Percentiles rank a stretch among this genome's conserved stretches.
Evolutionary conservation across 2,113 vertebrate species (phyloP).

Genomic region (Phodopus roborovskii): DNA sequence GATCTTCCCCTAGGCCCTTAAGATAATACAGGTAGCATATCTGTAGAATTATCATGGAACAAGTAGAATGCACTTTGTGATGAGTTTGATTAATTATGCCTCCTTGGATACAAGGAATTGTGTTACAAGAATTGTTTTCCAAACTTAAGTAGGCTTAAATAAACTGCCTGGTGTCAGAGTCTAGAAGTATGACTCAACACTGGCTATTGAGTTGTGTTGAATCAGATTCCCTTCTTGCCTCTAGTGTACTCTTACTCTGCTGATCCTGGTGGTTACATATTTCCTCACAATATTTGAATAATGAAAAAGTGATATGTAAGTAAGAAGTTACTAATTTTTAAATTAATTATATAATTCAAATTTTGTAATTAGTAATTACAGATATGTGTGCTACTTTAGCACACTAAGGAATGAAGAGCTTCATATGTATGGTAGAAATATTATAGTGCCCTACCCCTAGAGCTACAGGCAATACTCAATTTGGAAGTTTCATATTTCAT

Average conservation of each 20-base stretch:
- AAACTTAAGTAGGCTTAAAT: background rate
- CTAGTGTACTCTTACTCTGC: background rate
- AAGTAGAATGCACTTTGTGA: background rate
- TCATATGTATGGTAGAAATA: background rate
- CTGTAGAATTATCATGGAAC: background rate
- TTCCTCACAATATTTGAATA: background rate
- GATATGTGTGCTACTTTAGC: background rate
- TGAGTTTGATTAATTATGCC: background rate
- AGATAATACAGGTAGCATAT: background rate
- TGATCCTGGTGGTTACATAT: background rate
- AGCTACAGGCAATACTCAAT: background rate
- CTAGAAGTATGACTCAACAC: background rate
- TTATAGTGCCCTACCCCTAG: background rate
- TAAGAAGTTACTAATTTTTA: background rate
- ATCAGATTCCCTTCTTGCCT: background rate
- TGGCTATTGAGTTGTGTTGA: background rate
- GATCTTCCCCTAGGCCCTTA: background rate
- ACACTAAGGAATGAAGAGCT: background rate
- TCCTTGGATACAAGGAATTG: background rate
- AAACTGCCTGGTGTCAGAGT: background rate
- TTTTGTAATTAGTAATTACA: background rate
- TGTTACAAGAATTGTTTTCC: background rate
- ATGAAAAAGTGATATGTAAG: background rate
- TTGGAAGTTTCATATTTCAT: background rate
- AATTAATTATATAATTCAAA: background rate